Percentiles rank a stretch among this genome's conserved stretches.
phyloP scores from a whole-genome alignment of 2,888 invertebrate genomes.

The Tortricodes alternella region DNA sequence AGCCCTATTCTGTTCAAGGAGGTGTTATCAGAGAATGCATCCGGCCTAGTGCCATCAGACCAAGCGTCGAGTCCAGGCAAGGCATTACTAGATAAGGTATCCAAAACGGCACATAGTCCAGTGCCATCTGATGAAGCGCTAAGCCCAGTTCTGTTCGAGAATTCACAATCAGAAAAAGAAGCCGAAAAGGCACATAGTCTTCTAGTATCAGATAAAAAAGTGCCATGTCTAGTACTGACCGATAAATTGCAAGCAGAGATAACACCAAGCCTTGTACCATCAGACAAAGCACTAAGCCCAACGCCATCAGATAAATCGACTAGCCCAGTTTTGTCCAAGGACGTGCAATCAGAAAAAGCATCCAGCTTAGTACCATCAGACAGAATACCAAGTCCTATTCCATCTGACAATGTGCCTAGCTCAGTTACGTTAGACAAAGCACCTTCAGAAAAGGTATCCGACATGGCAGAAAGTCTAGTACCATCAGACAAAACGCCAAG shows the following conservation, averaged over 20 bases:
- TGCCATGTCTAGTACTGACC: background rate
- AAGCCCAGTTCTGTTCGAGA: no score
- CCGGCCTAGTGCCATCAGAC: background rate
- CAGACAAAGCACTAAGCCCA: background rate
- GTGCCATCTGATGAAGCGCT: background rate
- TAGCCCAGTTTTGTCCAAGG: background rate
- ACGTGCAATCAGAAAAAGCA: background rate
- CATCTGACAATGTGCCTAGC: background rate
- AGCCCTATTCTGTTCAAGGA: background rate
- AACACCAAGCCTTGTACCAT: slow-evolving; percentile 1
- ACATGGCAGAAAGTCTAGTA: background rate
- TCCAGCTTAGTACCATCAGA: background rate
- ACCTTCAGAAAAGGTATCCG: background rate
- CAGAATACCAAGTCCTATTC: background rate
- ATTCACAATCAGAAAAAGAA: slow-evolving; percentile 6
- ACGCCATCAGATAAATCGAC: background rate
- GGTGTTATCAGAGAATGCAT: background rate
- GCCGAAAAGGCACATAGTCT: slow-evolving; percentile 16
- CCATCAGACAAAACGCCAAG: background rate
- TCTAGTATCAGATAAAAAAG: slow-evolving; percentile 12
- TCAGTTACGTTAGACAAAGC: background rate
- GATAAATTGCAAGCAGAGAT: slow-evolving; percentile 17
- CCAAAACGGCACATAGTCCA: background rate
- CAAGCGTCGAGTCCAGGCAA: no score
- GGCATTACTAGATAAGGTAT: no score